Conservation (phyloP, 2,797 vertebrate species). For the Trachops cirrhosus region DNA sequence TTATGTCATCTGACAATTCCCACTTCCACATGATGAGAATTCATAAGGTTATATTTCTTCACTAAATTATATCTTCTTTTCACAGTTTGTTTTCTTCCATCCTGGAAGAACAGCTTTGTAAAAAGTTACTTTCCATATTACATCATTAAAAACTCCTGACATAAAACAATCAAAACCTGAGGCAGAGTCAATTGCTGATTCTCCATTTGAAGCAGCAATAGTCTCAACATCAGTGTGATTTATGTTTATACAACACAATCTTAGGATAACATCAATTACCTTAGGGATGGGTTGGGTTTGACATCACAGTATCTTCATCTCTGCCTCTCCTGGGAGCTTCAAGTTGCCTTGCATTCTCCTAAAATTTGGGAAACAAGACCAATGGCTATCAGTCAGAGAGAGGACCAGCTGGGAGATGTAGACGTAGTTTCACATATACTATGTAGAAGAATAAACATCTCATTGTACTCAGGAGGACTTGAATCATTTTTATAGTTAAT, state of each 20-base stretch:
- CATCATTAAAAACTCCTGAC: background rate
- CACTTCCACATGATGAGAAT: background rate
- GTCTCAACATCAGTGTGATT: background rate
- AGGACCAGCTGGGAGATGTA: background rate
- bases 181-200: background rate
- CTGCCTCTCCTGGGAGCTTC: background rate
- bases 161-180: background rate
- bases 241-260: background rate
- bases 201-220: background rate
- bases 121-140: background rate
- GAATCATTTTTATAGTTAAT: background rate
- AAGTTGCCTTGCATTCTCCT: background rate
- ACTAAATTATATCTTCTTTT: background rate
- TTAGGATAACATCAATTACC: background rate
- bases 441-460: background rate
- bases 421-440: background rate
- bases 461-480: background rate
- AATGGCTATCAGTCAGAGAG: background rate
- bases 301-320: background rate
- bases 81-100: background rate
- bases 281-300: background rate
- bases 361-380: background rate
- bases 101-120: background rate
- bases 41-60: background rate
- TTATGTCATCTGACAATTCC: background rate